Base-by-base conservation (phyloP, 2,797 vertebrate species). In the Lagodon rhomboides region DNA sequence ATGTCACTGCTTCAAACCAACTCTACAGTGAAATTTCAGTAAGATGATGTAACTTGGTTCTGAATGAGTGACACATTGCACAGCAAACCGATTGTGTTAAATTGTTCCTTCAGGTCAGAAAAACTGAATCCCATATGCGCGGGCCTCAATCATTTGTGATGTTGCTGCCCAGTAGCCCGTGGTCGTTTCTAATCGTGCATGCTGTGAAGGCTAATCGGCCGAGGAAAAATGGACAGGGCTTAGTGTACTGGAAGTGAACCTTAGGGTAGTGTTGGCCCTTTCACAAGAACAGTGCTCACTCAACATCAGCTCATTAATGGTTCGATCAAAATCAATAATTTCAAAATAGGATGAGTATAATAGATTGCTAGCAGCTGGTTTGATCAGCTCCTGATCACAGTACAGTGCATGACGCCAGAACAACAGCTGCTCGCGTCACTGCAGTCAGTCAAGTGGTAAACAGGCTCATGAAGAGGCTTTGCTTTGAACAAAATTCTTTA, bases 161-260 rank as follows among this genome's bases (percentile, higher is more conserved):
- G 66, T 58, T n/a, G 10, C 70, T 66, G 67, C 68, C 72, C 77
- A 64, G 18, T 60, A 55, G 82, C 80, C 84, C 18, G 6, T 82
- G 76, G 89, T 85, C 80, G 59, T 16, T 51, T 74, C 79, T 92
- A 88, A 91, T 90, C 89, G 81, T 72, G 87, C 80, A 43, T 78
- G 73, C 83, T 59, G 61, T 49, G 34, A 85, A 89, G 88, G 74
- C 83, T 78, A 92, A 90, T 87, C 38, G 58, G 63, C 80, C 20
- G 47, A 66, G 58, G 77, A 72, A 64, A 80, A 79, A 50, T 17
- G 54, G 64, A 44, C 59, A 22, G 69, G 53, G 73, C 82, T 80
- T 67, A 53, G 56, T 50, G 80, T 71, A 59, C 85, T 83, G 82
- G 77, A 84, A 89, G 70, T 38, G 58, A 86, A 82, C 85, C 82